Evolutionary conservation across 1,140 invertebrate genomes (phyloP), one percentile per base, ranked within the genome.

Genomic region (Caerostris extrusa): DNA sequence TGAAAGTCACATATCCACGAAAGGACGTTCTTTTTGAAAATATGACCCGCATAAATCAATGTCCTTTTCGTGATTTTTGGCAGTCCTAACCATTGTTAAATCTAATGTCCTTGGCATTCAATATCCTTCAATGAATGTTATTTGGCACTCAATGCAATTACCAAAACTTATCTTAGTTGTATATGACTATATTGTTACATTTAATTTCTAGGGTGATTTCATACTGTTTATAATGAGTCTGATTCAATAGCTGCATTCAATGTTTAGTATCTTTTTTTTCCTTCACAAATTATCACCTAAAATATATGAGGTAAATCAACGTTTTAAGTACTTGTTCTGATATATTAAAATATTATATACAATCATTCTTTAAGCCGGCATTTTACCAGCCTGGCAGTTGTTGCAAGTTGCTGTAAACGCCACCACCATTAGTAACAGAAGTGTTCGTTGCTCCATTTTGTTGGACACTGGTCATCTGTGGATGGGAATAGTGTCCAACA

Each of bases 341-440:
- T 7, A 34, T 34, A 34, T 34, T 34, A 56, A 7, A 10, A 83
- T 56, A 58, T 3, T 10, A 8, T 14, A 57, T 7, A 7, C 53
- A 57, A 5, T 83, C 56, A 77, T 77, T 17, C 53, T n/a, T 58
- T n/a, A n/a, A 5, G n/a, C 12, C 17, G 6, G 53, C 0, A 53
- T 57, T 64, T 91, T 50, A 93, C 91, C 91, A 93, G 3, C 64
- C 83, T n/a, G 61, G 91, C 17, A 87, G 19, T 50, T 86, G 82
- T n/a, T 93, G 91, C 55, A 93, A n/a, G 58, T 93, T 93, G 19
- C 55, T 83, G 55, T 85, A 93, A 10, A 93, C 67, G 57, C 83
- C 53, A 58, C 83, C 67, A 50, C 91, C 83, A 83, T 58, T 93
- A 14, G 82, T 71, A 5, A 87, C 56, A 3, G 91, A 19, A 17